Conservation (phyloP, 2,888 invertebrate species). For the Elegia similella region DNA sequence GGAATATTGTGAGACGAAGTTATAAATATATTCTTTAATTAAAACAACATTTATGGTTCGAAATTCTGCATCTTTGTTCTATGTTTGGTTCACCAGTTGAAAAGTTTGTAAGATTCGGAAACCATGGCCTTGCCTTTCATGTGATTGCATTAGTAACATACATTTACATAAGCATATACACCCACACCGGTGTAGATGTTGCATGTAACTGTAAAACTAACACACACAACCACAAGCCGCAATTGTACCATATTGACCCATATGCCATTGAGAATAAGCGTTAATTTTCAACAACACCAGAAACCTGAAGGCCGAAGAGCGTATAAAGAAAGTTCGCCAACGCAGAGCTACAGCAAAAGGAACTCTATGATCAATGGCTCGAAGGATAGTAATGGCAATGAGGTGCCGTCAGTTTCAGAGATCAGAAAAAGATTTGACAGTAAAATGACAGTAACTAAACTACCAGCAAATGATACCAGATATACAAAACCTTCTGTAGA, state of each 20-base stretch:
- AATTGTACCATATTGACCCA: conserved; percentile 36
- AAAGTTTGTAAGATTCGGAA: not conserved
- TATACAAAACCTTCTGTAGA: conserved; percentile 59
- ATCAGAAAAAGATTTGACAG: conserved; percentile 81
- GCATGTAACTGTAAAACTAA: conserved; percentile 58
- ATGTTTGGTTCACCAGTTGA: not conserved
- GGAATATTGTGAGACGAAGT: no score
- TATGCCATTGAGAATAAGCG: conserved; percentile 51
- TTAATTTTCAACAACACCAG: conserved; percentile 59
- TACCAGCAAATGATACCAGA: conserved; percentile 66
- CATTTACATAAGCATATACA: conserved; percentile 13
- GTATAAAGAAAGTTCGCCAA: conserved; percentile 66
- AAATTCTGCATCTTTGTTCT: no score
- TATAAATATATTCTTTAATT: no score
- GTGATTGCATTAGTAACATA: conserved; percentile 20
- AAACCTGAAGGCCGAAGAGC: conserved; percentile 68
- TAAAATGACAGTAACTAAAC: conserved; percentile 74
- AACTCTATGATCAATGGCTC: conserved; percentile 65
- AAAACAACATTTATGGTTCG: no score
- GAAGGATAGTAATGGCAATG: conserved; percentile 83
- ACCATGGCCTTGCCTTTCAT: conserved; percentile 13
- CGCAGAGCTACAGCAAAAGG: conserved; percentile 61
- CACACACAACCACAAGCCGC: conserved; percentile 73
- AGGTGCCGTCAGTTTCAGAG: conserved; percentile 81
- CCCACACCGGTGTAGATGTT: conserved; percentile 14